A percentile compares a stretch with the other conserved stretches of the same genome.
Evolutionary conservation across 2,797 vertebrate species (phyloP).

Genomic region (Bryconaethiops microstoma): DNA sequence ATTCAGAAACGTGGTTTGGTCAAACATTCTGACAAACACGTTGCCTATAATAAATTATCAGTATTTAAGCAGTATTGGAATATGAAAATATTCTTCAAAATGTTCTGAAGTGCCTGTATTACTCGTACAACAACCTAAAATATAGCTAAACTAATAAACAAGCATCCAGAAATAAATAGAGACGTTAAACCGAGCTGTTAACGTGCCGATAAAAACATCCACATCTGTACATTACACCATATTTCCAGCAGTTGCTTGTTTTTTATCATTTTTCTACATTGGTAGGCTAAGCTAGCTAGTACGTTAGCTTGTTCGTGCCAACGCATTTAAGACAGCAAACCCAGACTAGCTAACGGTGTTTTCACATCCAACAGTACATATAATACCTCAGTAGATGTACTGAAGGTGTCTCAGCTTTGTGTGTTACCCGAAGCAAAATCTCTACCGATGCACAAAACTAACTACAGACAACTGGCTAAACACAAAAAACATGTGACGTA

Average conservation of each 20-base stretch:
- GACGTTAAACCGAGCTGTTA: not conserved
- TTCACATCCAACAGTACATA: no score
- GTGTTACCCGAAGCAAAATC: no score
- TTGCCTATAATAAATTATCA: no score
- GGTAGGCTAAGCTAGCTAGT: not conserved
- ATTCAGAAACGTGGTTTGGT: not conserved
- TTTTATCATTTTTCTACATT: not conserved
- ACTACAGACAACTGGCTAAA: slow-evolving; percentile 3
- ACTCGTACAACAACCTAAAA: not conserved
- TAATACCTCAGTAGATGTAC: no score
- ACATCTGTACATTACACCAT: not conserved
- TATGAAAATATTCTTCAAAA: not conserved
- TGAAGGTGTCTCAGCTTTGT: no score
- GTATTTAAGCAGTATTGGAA: not conserved
- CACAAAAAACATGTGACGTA: slow-evolving; percentile 39
- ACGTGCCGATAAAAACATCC: not conserved
- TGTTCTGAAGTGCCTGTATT: not conserved
- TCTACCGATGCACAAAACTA: not conserved
- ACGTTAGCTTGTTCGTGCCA: not conserved
- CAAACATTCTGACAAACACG: no score
- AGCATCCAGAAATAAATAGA: not conserved
- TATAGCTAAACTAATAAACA: not conserved
- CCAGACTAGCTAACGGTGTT: no score
- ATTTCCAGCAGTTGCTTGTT: not conserved
- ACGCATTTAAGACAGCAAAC: not conserved